These are phyloP conservation scores for Ochropacha duplaris DNA, from an alignment of 2,888 invertebrate species.

Conservation along the genomic window DNA sequence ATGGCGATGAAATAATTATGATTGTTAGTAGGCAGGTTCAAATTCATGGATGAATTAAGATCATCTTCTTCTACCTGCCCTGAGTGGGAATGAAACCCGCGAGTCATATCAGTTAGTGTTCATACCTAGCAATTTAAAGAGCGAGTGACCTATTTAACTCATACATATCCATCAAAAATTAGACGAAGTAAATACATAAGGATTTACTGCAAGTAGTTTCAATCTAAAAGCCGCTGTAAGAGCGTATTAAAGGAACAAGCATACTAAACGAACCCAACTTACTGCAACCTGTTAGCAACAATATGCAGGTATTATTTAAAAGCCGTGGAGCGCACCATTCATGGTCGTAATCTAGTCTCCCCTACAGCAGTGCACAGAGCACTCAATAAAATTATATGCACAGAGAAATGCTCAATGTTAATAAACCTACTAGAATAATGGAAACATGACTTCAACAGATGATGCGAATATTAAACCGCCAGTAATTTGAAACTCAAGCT, in stretches of 20 bases:
- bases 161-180: too few species aligned
- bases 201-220: too few species aligned
- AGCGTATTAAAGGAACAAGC: background rate
- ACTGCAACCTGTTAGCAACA: background rate
- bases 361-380: constrained; percentile 8
- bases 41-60: too few species aligned
- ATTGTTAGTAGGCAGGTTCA: too few species aligned
- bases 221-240: too few species aligned
- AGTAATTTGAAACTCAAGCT: background rate
- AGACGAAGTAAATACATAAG: too few species aligned
- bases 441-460: background rate
- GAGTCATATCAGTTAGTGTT: too few species aligned
- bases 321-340: background rate
- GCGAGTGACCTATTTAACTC: too few species aligned
- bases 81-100: too few species aligned
- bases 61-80: too few species aligned
- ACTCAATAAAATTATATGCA: constrained; percentile 14
- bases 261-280: background rate
- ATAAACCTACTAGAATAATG: background rate
- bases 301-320: background rate
- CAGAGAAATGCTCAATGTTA: background rate
- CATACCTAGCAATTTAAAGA: too few species aligned
- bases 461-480: background rate
- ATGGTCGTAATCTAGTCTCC: constrained; percentile 2
- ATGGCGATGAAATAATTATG: too few species aligned